Base-by-base conservation (phyloP, 2,888 invertebrate species). In the Ichneumoninae sp. region DNA sequence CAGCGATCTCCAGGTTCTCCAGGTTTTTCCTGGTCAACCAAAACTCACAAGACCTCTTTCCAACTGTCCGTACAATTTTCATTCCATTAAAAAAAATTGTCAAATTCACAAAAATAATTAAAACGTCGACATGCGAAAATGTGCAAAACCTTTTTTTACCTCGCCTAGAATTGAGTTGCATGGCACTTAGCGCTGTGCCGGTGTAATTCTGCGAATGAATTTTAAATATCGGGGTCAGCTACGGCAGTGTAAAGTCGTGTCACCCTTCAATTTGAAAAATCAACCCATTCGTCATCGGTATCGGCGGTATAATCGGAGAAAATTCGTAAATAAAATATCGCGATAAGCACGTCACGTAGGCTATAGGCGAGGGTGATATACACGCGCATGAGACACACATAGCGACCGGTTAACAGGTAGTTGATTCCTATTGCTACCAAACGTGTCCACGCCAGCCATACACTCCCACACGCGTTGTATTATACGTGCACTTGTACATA, bases 371-470 rank as follows among this genome's bases (percentile, higher is more conserved):
- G 22, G 22, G 8, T 57, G 57, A 57, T 33, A 26, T 50, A 10
- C 22, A 68, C 44, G 30, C 3, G 13, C 26, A 13, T 10, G 26
- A 57, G 22, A 57, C 57, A 26, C 13, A 57, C 47, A 50, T 60
- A 60, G 57, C 68, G 36, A 22, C 63, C 69, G 70, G 76, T 81
- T 81, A 82, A 77, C 77, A 82, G 76, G 82, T 77, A 71, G 82
- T 77, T 77, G 66, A 82, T 82, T 77, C 76, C 71, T 71, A 77
- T 82, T 82, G 63, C 65, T 66, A 66, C 65, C 52, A 22, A 16
- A 60, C 57, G 47, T 33, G 52, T 82, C 76, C 33, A 70, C 70
- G 47, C 70, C 26, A 26, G 71, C 26, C 13, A 71, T 71, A n/a
- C 36, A 6, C 63, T 26, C 63, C 26, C 26, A 71, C 66, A 33